These are phyloP conservation scores for Micropoecilia bifurca DNA, from an alignment of 2,797 vertebrate species.

Conservation along the genomic window DNA sequence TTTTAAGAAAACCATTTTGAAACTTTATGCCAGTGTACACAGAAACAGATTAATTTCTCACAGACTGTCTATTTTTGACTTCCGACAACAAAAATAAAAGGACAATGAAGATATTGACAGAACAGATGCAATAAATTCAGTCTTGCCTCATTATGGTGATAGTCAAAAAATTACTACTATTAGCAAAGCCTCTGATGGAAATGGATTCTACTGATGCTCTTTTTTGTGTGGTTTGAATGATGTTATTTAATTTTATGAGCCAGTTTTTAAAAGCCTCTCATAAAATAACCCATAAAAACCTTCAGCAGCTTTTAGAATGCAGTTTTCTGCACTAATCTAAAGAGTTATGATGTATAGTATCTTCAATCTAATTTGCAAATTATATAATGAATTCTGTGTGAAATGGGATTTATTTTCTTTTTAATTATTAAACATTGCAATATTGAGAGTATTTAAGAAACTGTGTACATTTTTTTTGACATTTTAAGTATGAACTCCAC, in stretches of 20 bases:
- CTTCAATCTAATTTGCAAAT: constrained; percentile 34
- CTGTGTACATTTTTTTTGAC: not conserved
- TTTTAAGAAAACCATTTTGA: constrained; percentile 23
- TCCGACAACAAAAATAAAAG: not conserved
- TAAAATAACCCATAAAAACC: not conserved
- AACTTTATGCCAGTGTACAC: not conserved
- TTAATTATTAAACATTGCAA: constrained; percentile 36
- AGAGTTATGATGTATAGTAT: not conserved
- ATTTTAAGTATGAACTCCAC: not conserved
- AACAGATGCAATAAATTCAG: not conserved
- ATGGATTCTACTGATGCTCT: not conserved
- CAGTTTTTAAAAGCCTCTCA: not conserved
- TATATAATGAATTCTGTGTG: constrained; percentile 50
- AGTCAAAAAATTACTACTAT: not conserved
- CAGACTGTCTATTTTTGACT: not conserved
- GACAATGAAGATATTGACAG: not conserved
- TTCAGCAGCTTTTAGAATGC: not conserved
- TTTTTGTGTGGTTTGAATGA: not conserved
- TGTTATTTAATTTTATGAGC: not conserved
- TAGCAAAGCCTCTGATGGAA: not conserved
- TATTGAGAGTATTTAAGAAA: constrained; percentile 19
- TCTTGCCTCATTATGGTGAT: not conserved
- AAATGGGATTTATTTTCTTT: constrained; percentile 35
- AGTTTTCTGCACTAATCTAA: constrained; percentile 46
- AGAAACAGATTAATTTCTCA: constrained; percentile 7